Base-by-base conservation (phyloP, 1,140 invertebrate species). In the Contarinia nasturtii region DNA sequence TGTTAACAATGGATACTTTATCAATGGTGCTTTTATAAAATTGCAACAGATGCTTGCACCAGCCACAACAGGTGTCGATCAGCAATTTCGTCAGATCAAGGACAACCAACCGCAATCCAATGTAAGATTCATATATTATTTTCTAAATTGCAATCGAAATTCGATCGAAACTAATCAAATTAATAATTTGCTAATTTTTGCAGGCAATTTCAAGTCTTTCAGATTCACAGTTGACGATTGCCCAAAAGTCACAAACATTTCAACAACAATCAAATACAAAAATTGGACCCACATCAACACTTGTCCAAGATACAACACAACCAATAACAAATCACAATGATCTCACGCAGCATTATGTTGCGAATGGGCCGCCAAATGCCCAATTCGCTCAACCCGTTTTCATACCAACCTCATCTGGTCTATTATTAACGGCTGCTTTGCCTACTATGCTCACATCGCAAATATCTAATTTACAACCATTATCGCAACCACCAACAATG, bases 1-100 rank as follows among this genome's bases (percentile, higher is more conserved):
- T 5, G 14, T 43, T 7, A 43, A 27, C 8, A 43, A 48, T 22
- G 47, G 40, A 33, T 62, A 60, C 38, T 61, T 63, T 21, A 53
- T 64, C 17, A 63, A 64, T 40, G 61, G 61, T 7, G 60, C 61
- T 34, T 61, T 64, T 14, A 61, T 64, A 40, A 64, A 64, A 53
- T 40, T 64, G 49, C 61, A 64, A 21, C 61, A 61, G 45, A 55
- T 62, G 33, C 18, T 18, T 27, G 27, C 27, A 27, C 27, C 36
- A 14, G 36, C 17, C 12, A 38, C 36, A n/a, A 27, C 27, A 27
- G 27, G 27, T 10, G 27, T 27, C 27, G 27, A 27, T 27, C 27
- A 27, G 27, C 27, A 27, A 38, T 38, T 38, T 38, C 12, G 17
- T 38, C 36, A 38, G 12, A 38, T 17, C 36, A 17, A 38, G 12